Percentiles rank a stretch among this genome's conserved stretches.
Conservation (phyloP, 2,888 invertebrate species). For the Dicyrtoma fusca region DNA sequence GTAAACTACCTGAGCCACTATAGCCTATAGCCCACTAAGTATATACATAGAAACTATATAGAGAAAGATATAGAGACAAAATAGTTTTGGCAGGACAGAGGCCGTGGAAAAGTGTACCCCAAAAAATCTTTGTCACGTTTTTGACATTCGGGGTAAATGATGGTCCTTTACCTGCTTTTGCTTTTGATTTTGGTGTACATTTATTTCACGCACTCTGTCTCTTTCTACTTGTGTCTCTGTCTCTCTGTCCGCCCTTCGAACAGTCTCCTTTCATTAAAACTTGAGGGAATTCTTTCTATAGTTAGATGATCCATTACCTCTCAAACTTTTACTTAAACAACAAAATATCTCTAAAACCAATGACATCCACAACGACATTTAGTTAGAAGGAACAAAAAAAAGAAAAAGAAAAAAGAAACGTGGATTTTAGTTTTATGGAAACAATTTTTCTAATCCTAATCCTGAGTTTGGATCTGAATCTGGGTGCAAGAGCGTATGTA, state of each 20-base stretch:
- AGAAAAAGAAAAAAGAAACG: slow-evolving; percentile 4
- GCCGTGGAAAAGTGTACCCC: neutral
- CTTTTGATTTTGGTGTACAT: slow-evolving; percentile 14
- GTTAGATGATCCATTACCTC: slow-evolving; percentile 35
- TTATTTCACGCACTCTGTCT: neutral
- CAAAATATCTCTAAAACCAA: slow-evolving; percentile 3
- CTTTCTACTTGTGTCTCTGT: neutral
- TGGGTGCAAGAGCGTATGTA: too few relatives aligned
- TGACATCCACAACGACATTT: slow-evolving; percentile 3
- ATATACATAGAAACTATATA: too few relatives aligned
- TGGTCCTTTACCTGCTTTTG: slow-evolving; percentile 34
- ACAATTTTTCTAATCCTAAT: slow-evolving; percentile 22
- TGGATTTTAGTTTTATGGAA: slow-evolving; percentile 9
- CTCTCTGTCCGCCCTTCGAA: slow-evolving; percentile 15
- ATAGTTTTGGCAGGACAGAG: slow-evolving; percentile 18
- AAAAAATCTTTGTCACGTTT: slow-evolving; percentile 47
- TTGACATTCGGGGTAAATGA: slow-evolving; percentile 48
- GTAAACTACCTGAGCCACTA: too few relatives aligned
- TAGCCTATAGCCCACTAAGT: too few relatives aligned
- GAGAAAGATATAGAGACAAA: slow-evolving; percentile 21
- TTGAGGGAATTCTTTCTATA: slow-evolving; percentile 15
- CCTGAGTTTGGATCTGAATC: too few relatives aligned
- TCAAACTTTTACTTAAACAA: neutral
- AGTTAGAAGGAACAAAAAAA: slow-evolving; percentile 5
- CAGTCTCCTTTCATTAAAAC: slow-evolving; percentile 31